A percentile compares a stretch with the other conserved stretches of the same genome.
These are phyloP conservation scores for Troilus luridus DNA, from an alignment of 2,888 invertebrate genomes.

Conservation along the genomic window DNA sequence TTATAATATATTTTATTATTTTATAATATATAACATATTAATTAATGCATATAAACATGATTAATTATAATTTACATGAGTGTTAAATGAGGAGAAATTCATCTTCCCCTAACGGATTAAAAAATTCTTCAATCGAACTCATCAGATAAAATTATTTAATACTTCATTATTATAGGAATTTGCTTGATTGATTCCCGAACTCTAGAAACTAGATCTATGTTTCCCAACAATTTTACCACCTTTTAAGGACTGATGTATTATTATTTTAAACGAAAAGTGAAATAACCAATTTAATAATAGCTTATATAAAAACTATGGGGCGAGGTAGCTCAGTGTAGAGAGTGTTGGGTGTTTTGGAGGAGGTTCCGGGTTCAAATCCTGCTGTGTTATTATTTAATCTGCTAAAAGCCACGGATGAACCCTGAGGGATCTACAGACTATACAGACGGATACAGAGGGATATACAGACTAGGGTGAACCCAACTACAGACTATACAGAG, in stretches of 20 bases:
- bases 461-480: no score
- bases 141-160: background rate
- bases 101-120: background rate
- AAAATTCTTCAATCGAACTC: background rate
- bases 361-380: no score
- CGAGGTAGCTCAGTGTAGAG: no score
- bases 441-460: no score
- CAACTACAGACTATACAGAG: no score
- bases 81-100: background rate
- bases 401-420: no score
- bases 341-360: no score
- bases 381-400: no score
- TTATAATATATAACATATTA: no score
- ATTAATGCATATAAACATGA: no score
- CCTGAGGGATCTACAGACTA: no score
- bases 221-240: background rate
- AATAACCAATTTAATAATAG: background rate
- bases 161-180: background rate
- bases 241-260: background rate
- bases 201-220: background rate
- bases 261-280: background rate
- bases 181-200: background rate
- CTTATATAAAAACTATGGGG: background rate
- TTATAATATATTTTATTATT: background rate
- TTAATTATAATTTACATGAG: background rate